Conservation (phyloP, 2,797 vertebrate genomes). For the Pogonophryne albipinna region DNA sequence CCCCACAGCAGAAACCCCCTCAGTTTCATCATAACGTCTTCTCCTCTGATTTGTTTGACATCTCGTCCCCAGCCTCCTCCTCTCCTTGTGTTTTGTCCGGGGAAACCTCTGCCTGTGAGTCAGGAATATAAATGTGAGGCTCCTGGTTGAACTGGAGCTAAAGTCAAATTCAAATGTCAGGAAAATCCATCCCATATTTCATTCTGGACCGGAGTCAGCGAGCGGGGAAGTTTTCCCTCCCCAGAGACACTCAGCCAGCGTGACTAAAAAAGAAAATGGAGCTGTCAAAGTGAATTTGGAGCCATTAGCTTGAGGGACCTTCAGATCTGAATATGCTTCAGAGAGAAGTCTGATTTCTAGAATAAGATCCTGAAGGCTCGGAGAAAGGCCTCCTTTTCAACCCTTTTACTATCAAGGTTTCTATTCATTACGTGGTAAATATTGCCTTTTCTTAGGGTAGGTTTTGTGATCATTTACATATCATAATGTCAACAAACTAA, state of each 20-base stretch:
- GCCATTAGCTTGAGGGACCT: constrained; percentile 19
- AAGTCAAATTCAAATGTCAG: neutral
- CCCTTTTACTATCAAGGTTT: neutral
- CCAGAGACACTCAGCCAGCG: neutral
- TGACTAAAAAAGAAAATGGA: constrained; percentile 6
- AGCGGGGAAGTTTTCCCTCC: neutral
- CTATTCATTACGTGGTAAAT: neutral
- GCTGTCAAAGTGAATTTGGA: constrained; percentile 39
- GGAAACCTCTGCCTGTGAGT: too few relatives aligned
- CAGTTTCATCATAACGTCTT: too few relatives aligned
- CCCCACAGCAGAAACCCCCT: too few relatives aligned
- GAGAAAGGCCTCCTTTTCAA: neutral
- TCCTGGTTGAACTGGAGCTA: neutral
- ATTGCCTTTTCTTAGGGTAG: neutral
- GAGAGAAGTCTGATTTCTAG: constrained; percentile 18
- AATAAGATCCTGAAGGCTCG: neutral
- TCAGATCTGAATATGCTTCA: neutral
- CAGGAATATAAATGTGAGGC: neutral
- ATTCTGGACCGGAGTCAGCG: constrained; percentile 9
- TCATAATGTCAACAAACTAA: too few relatives aligned
- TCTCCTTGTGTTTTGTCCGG: too few relatives aligned
- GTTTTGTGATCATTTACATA: too few relatives aligned
- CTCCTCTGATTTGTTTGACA: too few relatives aligned
- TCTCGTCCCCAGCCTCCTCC: too few relatives aligned
- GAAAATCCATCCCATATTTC: neutral